phyloP scores from a whole-genome alignment of 2,113 vertebrate genomes.

The Pseudolaguvia tuberculata region DNA sequence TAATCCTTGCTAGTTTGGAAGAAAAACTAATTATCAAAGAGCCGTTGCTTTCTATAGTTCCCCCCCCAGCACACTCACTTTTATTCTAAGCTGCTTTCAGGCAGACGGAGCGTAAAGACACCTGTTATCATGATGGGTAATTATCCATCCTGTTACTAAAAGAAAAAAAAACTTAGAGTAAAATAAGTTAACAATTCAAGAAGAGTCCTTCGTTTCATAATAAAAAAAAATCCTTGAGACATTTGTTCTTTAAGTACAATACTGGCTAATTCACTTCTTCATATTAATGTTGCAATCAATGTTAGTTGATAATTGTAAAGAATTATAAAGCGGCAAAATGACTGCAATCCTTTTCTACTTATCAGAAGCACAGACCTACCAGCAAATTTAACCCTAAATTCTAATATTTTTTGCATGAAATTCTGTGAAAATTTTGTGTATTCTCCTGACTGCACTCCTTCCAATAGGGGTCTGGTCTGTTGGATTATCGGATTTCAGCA shows the following conservation, averaged over 20 bases:
- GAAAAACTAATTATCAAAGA: slow-evolving; percentile 48
- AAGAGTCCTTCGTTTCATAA: neutral
- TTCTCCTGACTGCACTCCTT: too few relatives aligned
- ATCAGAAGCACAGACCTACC: too few relatives aligned
- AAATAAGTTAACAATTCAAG: slow-evolving; percentile 12
- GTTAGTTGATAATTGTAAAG: neutral
- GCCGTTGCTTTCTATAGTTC: slow-evolving; percentile 25
- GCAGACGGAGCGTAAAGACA: slow-evolving; percentile 22
- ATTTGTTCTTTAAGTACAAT: slow-evolving; percentile 1
- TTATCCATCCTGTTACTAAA: slow-evolving; percentile 33
- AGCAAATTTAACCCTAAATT: too few relatives aligned
- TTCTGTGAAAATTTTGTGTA: too few relatives aligned
- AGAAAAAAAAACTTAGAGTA: slow-evolving; percentile 23
- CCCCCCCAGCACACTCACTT: slow-evolving; percentile 27
- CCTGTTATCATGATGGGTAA: slow-evolving; percentile 34
- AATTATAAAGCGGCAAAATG: neutral
- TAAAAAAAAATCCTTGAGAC: neutral
- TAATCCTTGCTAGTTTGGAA: slow-evolving; percentile 40
- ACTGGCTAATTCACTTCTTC: neutral
- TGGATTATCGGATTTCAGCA: too few relatives aligned
- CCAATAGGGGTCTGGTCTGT: too few relatives aligned
- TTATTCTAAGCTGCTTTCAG: slow-evolving; percentile 41
- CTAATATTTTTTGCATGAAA: too few relatives aligned
- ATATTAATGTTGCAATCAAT: neutral
- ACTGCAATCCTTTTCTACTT: too few relatives aligned